Conservation (phyloP, 2,888 invertebrate genomes). For the Tenthredo distinguenda region DNA sequence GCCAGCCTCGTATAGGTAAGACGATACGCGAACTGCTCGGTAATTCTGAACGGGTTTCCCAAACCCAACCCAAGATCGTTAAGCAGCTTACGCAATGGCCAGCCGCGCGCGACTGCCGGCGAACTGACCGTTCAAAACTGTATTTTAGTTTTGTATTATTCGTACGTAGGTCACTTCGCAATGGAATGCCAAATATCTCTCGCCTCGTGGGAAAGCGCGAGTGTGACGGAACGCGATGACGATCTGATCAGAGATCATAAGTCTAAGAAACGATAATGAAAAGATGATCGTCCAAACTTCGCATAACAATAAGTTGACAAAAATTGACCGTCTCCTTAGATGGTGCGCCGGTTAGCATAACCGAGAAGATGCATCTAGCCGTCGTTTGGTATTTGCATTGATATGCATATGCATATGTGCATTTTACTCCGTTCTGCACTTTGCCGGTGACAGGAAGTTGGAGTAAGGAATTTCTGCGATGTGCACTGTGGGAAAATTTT, state of each 20-base stretch:
- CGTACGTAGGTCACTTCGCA: slow-evolving; percentile 30
- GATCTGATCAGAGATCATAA: not conserved
- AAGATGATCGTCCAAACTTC: not conserved
- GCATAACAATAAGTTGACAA: not conserved
- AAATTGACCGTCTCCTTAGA: slow-evolving; percentile 6
- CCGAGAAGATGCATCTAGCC: slow-evolving; percentile 12
- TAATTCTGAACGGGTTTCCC: slow-evolving; percentile 45
- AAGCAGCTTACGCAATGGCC: slow-evolving; percentile 20
- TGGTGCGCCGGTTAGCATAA: not conserved
- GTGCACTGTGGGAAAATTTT: slow-evolving; percentile 11
- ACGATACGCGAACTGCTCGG: slow-evolving; percentile 12
- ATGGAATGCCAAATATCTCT: slow-evolving; percentile 51
- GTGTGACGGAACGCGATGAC: slow-evolving; percentile 5
- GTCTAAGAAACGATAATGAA: not conserved
- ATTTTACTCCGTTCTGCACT: slow-evolving; percentile 55
- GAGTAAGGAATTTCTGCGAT: not conserved
- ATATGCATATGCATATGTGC: slow-evolving; percentile 53
- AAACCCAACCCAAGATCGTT: slow-evolving; percentile 43
- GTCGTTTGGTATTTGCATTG: slow-evolving; percentile 54
- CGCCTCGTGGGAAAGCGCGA: slow-evolving; percentile 33
- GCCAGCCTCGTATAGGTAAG: not conserved
- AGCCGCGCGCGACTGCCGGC: not conserved
- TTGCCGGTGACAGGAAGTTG: slow-evolving; percentile 51
- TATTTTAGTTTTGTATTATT: slow-evolving; percentile 39
- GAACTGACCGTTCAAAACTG: slow-evolving; percentile 45